A percentile compares a stretch with the other conserved stretches of the same genome.
Conservation (phyloP, 2,888 invertebrate genomes). For the Synanthedon formicaeformis region DNA sequence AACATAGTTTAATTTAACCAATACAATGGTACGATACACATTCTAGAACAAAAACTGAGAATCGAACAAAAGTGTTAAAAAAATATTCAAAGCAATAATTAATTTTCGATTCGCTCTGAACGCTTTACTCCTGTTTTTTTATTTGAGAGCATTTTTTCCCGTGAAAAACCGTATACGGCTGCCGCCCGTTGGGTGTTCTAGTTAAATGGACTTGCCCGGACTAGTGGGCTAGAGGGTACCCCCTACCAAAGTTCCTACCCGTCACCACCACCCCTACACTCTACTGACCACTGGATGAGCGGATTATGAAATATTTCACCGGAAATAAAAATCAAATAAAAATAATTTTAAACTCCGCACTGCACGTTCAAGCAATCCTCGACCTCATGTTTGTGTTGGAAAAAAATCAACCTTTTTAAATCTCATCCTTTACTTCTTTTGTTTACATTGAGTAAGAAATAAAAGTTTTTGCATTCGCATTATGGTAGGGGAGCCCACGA, state of each 20-base stretch:
- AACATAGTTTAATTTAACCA: too few species aligned
- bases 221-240: conserved; percentile 20
- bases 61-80: not conserved
- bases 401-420: too few species aligned
- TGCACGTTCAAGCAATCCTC: conserved; percentile 1
- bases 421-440: too few species aligned
- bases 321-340: conserved; percentile 31
- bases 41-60: too few species aligned
- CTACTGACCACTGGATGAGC: conserved; percentile 50
- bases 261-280: conserved; percentile 14
- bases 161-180: conserved; percentile 44
- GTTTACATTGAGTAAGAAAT: too few species aligned
- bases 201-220: conserved; percentile 42
- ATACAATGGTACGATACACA: too few species aligned
- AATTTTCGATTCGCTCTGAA: conserved; percentile 57
- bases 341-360: conserved; percentile 12
- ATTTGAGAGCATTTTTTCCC: conserved; percentile 41
- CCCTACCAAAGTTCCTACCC: not conserved
- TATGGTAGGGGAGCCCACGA: too few species aligned
- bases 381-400: conserved; percentile 2
- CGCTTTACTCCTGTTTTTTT: conserved; percentile 43
- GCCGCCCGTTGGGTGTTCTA: conserved; percentile 11
- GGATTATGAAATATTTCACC: conserved; percentile 59
- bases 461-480: too few species aligned
- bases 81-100: conserved; percentile 42